These are phyloP conservation scores for Channallabes apus DNA, from an alignment of 2,797 vertebrate species.

Conservation along the genomic window DNA sequence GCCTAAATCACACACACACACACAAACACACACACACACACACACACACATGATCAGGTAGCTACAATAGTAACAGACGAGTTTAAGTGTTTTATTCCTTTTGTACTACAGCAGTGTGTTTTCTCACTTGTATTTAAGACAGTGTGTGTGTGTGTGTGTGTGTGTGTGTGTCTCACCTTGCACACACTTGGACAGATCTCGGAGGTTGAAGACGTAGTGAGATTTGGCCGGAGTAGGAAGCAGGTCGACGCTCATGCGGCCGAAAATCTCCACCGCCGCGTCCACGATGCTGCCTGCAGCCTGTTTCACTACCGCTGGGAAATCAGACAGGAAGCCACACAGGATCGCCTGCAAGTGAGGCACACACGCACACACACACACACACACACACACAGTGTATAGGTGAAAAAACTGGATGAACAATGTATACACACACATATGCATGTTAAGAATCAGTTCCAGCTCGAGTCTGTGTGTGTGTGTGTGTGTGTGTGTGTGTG, in stretches of 20 bases:
- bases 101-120: too few species aligned
- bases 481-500: neutral
- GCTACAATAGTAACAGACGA: too few species aligned
- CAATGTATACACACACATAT: neutral
- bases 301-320: slow-evolving; percentile 76
- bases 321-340: slow-evolving; percentile 80
- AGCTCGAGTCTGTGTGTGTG: slow-evolving; percentile 12
- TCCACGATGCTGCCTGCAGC: slow-evolving; percentile 77
- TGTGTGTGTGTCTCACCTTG: slow-evolving; percentile 73
- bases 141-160: neutral
- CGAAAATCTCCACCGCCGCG: slow-evolving; percentile 85
- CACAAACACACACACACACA: neutral
- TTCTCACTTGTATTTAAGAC: too few species aligned
- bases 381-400: neutral
- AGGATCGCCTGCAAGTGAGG: slow-evolving; percentile 76
- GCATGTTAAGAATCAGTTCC: neutral
- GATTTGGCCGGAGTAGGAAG: slow-evolving; percentile 88
- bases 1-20: slow-evolving; percentile 61
- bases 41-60: too few species aligned
- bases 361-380: slow-evolving; percentile 10
- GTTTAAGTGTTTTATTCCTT: too few species aligned
- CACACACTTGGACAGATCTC: slow-evolving; percentile 86
- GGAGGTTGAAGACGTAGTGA: slow-evolving; percentile 87
- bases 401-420: neutral
- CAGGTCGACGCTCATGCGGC: slow-evolving; percentile 84